Evolutionary conservation across 2,113 vertebrate species (phyloP).

Genomic region (Condylura cristata): DNA sequence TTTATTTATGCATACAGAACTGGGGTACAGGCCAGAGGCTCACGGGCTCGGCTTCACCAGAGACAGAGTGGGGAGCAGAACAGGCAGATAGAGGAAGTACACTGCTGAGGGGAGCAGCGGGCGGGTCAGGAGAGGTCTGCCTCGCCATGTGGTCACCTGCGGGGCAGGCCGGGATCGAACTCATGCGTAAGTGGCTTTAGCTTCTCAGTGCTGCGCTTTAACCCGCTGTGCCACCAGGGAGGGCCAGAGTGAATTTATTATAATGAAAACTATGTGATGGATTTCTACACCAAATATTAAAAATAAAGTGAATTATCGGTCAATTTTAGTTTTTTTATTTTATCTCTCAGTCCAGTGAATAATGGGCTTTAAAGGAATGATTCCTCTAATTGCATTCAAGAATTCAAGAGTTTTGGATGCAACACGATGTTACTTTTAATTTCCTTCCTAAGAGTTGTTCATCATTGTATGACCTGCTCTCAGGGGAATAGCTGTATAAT

Average conservation of each 20-base stretch:
- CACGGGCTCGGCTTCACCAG: no score
- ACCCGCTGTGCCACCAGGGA: no score
- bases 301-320: constrained; percentile 34
- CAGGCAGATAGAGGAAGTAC: no score
- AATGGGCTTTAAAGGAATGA: constrained; percentile 16
- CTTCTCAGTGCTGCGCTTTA: no score
- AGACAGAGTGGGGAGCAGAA: no score
- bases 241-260: neutral
- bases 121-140: no score
- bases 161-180: no score
- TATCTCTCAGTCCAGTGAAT: constrained; percentile 40
- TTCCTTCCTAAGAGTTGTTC: neutral
- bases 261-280: constrained; percentile 33
- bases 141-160: no score
- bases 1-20: no score
- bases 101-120: no score
- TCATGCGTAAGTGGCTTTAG: no score
- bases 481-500: neutral
- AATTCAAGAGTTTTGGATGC: neutral
- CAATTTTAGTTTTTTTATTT: neutral
- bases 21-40: no score
- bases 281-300: constrained; percentile 53
- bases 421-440: constrained; percentile 40
- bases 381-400: neutral
- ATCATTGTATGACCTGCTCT: neutral